These are phyloP conservation scores for Symphodus melops DNA, from an alignment of 2,113 vertebrate species.

Conservation along the genomic window DNA sequence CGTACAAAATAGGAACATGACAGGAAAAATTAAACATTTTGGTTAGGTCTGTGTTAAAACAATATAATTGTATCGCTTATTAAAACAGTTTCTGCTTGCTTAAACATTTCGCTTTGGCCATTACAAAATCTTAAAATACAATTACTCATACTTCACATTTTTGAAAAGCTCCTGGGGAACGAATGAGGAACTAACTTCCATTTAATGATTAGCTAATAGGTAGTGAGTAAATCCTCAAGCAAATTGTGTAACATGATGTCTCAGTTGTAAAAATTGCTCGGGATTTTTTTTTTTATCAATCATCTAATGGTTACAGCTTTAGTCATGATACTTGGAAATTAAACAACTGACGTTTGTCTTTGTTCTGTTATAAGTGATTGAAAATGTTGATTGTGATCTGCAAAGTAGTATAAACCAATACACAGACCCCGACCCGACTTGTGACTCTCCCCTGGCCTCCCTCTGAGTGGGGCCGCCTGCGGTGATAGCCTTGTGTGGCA, in stretches of 20 bases:
- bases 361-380: not conserved
- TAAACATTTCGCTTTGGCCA: no score
- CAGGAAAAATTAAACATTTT: not conserved
- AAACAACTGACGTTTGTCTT: not conserved
- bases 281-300: not conserved
- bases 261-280: no score
- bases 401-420: slow-evolving; percentile 10
- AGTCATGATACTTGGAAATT: not conserved
- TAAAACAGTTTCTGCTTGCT: no score
- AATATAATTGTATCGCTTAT: no score
- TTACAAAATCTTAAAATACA: no score
- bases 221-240: no score
- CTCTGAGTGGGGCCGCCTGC: slow-evolving; percentile 48
- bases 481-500: slow-evolving; percentile 52
- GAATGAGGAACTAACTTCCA: no score
- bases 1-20: not conserved
- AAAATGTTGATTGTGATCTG: slow-evolving; percentile 10
- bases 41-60: no score
- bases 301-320: not conserved
- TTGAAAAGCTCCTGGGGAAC: no score
- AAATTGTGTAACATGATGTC: no score
- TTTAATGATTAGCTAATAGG: no score
- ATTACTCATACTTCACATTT: no score
- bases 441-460: slow-evolving; percentile 36
- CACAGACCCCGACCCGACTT: slow-evolving; percentile 35